Percentiles rank a stretch among this genome's conserved stretches.
Conservation (phyloP, 92 coral and sea anemone species). For the Diadumene lineata region DNA sequence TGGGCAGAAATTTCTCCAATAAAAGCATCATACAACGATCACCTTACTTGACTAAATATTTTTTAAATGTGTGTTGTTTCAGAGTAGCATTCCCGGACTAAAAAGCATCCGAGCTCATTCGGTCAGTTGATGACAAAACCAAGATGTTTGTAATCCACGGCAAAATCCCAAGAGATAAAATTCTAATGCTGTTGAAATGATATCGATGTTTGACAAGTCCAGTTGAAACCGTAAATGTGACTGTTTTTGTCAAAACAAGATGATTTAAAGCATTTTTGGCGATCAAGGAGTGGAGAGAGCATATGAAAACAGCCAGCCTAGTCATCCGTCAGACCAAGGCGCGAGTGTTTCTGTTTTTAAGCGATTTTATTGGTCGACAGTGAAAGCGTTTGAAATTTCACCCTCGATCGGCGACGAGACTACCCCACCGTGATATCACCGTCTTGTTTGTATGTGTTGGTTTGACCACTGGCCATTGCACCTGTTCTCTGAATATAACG, state of each 20-base stretch:
- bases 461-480: conserved; percentile 13
- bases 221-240: not conserved
- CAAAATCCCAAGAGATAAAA: not conserved
- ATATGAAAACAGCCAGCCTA: not conserved
- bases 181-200: not conserved
- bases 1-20: conserved; percentile 21
- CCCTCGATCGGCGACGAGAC: conserved; percentile 3
- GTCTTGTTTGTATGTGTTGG: not conserved
- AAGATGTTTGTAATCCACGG: not conserved
- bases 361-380: conserved; percentile 18
- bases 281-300: not conserved
- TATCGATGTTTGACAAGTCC: not conserved
- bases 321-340: conserved; percentile 9
- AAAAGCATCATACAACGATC: conserved; percentile 10
- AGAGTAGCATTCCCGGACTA: not conserved
- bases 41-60: not conserved
- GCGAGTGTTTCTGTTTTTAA: not conserved
- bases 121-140: not conserved
- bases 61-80: not conserved
- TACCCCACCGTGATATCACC: conserved; percentile 29
- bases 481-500: not conserved
- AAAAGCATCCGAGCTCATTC: not conserved
- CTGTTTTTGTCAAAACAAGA: not conserved
- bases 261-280: conserved; percentile 3
- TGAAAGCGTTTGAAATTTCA: not conserved